Evolutionary conservation across 2,113 vertebrate genomes (phyloP), one percentile per base, ranked within the genome.

Genomic region (Brienomyrus brachyistius): DNA sequence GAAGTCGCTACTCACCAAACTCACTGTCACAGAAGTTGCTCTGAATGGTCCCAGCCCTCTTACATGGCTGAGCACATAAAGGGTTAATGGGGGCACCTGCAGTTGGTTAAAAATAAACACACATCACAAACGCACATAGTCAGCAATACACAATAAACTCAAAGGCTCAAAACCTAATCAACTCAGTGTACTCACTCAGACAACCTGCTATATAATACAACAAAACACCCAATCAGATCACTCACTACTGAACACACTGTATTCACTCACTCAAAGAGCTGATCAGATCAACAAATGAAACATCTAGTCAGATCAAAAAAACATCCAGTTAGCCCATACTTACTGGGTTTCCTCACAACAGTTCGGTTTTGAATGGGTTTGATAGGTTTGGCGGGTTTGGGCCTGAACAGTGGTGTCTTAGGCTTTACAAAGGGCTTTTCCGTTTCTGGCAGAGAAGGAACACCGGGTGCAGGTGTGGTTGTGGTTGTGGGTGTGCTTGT

Each of bases 11-110:
- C 95, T 95, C 92, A 98, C 97, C 97, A 89, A 98, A 97, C 92
- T 96, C 94, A 87, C 96, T 98, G 93, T 94, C 56, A 88, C 97
- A 98, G 93, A 97, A 98, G 91, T 96, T 96, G 88, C 77, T 92
- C 92, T 97, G 96, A 70, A 98, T 93, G 10, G 94, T 97, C 90
- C 96, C 97, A 0, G 91, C 92, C 91, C 96, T 93, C 59, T 94
- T 96, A 88, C 97, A 98, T 15, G 62, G 93, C 93, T 90, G 95
- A 91, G 74, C 88, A 90, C 96, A 97, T n/a, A 94, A 66, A 5
- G 95, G 94, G 88, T 95, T 95, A n/a, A 89, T 88, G 52, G n/a
- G 88, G 66, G 70, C 21, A 15, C 86, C 94, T 95, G 52, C 6
- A 10, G 31, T 1, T 27, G 40, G 51, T 35, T 31, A 40, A 89